A percentile compares a stretch with the other conserved stretches of the same genome.
phyloP scores from a whole-genome alignment of 2,797 vertebrate genomes.

The Parauchenoglanis punctatus region DNA sequence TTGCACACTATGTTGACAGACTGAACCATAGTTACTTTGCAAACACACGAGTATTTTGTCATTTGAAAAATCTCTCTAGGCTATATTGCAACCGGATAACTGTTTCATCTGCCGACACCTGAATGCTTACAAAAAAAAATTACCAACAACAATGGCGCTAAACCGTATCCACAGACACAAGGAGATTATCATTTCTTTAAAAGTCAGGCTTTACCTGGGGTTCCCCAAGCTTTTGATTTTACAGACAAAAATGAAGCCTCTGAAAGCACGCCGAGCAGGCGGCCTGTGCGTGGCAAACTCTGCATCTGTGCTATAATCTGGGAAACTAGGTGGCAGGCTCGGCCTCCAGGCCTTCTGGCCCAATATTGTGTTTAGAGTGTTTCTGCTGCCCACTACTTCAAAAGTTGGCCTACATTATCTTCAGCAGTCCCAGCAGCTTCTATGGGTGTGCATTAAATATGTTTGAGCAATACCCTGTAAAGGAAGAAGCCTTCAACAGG shows the following conservation, averaged over 20 bases:
- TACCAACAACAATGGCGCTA: background rate
- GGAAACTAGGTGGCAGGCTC: slow-evolving; percentile 14
- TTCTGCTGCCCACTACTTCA: slow-evolving; percentile 12
- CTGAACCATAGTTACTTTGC: slow-evolving; percentile 1
- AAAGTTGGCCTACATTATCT: background rate
- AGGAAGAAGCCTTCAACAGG: background rate
- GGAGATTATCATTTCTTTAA: background rate
- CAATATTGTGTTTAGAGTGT: background rate
- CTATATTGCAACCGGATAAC: background rate
- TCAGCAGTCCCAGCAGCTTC: background rate
- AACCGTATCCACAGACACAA: background rate
- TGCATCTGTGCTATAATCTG: background rate
- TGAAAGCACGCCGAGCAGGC: background rate
- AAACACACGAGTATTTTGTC: background rate
- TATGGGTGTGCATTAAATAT: background rate
- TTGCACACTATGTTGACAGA: background rate
- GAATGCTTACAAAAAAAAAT: background rate
- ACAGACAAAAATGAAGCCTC: background rate
- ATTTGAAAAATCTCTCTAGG: background rate
- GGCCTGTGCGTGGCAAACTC: slow-evolving; percentile 7
- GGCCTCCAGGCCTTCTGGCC: slow-evolving; percentile 19
- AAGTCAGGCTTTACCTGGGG: background rate
- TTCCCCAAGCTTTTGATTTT: background rate
- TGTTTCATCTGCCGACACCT: background rate
- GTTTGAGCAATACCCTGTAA: background rate